A percentile compares a stretch with the other conserved stretches of the same genome.
Evolutionary conservation across 92 coral and sea anemone species (phyloP).

Genomic region (Umimayanthus chanpuru): DNA sequence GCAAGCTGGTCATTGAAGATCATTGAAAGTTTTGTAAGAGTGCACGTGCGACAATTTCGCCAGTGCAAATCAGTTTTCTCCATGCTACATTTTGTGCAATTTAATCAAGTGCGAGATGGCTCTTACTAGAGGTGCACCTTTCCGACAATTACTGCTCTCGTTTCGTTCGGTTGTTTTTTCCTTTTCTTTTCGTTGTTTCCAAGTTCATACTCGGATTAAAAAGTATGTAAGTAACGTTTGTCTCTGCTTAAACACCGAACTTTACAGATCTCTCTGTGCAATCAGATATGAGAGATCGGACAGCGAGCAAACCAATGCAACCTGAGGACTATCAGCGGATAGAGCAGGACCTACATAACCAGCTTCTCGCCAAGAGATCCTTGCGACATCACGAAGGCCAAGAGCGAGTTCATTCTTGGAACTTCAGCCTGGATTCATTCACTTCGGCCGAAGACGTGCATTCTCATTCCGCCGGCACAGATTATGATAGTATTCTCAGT

Average conservation of each 20-base stretch:
- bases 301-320: constrained; percentile 88
- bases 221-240: not conserved
- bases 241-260: not conserved
- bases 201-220: not conserved
- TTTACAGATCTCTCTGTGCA: constrained; percentile 44
- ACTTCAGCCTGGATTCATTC: constrained; percentile 73
- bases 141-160: not conserved
- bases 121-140: too few species aligned
- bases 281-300: constrained; percentile 51
- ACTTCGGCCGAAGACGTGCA: constrained; percentile 55
- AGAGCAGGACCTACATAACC: constrained; percentile 91
- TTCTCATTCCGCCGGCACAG: constrained; percentile 68
- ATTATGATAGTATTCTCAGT: constrained; percentile 81
- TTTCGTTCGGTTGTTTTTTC: not conserved
- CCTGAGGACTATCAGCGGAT: constrained; percentile 87
- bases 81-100: too few species aligned
- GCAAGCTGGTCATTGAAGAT: too few species aligned
- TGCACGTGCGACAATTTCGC: too few species aligned
- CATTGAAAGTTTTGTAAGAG: too few species aligned
- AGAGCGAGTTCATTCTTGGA: constrained; percentile 87
- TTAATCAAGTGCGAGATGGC: too few species aligned
- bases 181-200: not conserved
- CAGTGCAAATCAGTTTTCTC: too few species aligned
- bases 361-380: constrained; percentile 68
- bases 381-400: constrained; percentile 68